A percentile compares a stretch with the other conserved stretches of the same genome.
phyloP scores from a whole-genome alignment of 2,113 vertebrate genomes.

The Phalacrocorax brasilianus region DNA sequence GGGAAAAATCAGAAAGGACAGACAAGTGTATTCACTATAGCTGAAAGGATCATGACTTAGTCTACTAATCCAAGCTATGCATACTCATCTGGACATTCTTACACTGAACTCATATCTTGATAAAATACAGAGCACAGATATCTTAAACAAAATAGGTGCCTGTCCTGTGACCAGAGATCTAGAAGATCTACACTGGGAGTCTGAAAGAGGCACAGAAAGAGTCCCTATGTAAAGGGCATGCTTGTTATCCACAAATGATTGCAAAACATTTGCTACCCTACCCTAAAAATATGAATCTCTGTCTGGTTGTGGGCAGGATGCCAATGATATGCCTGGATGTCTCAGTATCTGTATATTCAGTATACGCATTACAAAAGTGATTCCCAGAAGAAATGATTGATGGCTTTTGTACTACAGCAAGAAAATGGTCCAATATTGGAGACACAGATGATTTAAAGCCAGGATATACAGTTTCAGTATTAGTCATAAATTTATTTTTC shows the following conservation, averaged over 20 bases:
- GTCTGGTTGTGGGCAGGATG: background rate
- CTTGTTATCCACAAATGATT: background rate
- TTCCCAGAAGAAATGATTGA: constrained; percentile 25
- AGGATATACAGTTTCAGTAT: constrained; percentile 7
- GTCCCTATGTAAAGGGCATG: background rate
- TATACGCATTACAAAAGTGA: background rate
- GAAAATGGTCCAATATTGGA: constrained; percentile 20
- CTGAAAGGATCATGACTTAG: background rate
- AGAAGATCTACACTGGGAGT: background rate
- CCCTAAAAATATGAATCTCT: background rate
- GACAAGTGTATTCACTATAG: background rate
- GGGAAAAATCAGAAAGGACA: background rate
- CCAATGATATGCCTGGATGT: background rate
- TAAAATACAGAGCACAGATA: background rate
- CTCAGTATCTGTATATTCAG: background rate
- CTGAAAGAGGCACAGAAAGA: background rate
- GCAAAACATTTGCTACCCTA: background rate
- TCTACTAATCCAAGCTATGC: background rate
- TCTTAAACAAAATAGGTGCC: background rate
- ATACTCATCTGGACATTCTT: background rate
- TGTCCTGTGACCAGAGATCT: background rate
- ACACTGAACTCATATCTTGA: background rate
- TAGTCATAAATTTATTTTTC: constrained; percentile 56
- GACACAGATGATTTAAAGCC: constrained; percentile 43
- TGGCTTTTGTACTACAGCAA: background rate